Conservation (phyloP, 2,888 invertebrate species). For the Herminia tarsipennalis region DNA sequence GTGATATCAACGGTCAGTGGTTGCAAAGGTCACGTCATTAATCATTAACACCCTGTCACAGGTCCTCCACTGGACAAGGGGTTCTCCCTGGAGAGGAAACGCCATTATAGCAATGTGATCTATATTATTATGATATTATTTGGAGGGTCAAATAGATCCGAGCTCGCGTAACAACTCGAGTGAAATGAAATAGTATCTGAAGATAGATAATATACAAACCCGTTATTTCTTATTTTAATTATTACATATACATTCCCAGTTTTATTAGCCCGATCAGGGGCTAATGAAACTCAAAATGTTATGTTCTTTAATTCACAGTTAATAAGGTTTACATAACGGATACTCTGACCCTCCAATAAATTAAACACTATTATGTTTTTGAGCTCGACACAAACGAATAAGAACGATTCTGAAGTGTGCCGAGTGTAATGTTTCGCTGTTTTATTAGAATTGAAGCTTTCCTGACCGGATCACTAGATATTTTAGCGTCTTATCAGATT, state of each 20-base stretch:
- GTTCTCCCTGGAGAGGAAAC: background rate
- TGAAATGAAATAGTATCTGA: no score
- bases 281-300: background rate
- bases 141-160: background rate
- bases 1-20: background rate
- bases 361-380: background rate
- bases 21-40: conserved; percentile 1
- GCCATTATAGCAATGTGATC: background rate
- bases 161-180: no score
- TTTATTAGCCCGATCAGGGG: background rate
- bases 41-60: background rate
- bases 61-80: background rate
- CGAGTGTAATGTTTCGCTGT: background rate
- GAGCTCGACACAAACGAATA: conserved; percentile 6
- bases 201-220: no score
- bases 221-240: no score
- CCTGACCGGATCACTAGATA: no score
- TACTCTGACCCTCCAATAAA: background rate
- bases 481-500: no score
- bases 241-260: no score
- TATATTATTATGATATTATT: background rate
- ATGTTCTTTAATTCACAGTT: background rate
- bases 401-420: background rate
- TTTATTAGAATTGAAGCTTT: background rate
- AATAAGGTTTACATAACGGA: background rate